A percentile compares a stretch with the other conserved stretches of the same genome.
phyloP scores from a whole-genome alignment of 2,113 vertebrate genomes.

The Candoia aspera region DNA sequence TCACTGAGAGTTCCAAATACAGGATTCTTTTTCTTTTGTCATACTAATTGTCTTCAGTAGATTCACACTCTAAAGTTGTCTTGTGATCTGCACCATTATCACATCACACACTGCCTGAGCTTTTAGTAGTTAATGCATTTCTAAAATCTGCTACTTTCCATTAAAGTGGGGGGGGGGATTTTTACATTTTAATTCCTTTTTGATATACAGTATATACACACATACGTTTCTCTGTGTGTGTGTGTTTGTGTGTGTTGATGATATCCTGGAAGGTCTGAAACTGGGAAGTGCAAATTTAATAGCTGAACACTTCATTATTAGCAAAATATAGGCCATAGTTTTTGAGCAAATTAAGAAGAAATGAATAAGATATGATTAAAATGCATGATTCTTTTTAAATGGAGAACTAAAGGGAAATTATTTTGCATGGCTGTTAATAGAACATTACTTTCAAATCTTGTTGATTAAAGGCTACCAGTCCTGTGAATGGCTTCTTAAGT shows the following conservation, averaged over 20 bases:
- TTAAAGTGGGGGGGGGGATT: neutral
- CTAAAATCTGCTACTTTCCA: conserved; percentile 9
- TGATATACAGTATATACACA: neutral
- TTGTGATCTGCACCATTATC: neutral
- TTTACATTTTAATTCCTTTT: neutral
- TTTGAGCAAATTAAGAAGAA: neutral
- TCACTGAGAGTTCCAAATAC: neutral
- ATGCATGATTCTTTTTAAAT: neutral
- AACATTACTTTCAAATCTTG: conserved; percentile 12
- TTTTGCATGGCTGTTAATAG: conserved; percentile 15
- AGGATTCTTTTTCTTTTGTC: neutral
- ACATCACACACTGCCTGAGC: neutral
- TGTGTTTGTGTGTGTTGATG: neutral
- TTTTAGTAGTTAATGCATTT: neutral
- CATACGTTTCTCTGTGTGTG: neutral
- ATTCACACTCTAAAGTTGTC: neutral
- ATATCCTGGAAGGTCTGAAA: neutral
- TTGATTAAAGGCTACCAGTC: conserved; percentile 23
- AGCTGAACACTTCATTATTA: neutral
- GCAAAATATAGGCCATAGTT: conserved; percentile 8
- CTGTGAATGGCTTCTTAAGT: conserved; percentile 7
- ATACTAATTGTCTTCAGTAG: neutral
- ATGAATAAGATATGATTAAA: conserved; percentile 6
- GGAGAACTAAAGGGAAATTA: conserved; percentile 13
- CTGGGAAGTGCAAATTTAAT: neutral